Percentiles rank a stretch among this genome's conserved stretches.
Evolutionary conservation across 2,797 vertebrate species (phyloP).

Genomic region (Tarsius wallacei): DNA sequence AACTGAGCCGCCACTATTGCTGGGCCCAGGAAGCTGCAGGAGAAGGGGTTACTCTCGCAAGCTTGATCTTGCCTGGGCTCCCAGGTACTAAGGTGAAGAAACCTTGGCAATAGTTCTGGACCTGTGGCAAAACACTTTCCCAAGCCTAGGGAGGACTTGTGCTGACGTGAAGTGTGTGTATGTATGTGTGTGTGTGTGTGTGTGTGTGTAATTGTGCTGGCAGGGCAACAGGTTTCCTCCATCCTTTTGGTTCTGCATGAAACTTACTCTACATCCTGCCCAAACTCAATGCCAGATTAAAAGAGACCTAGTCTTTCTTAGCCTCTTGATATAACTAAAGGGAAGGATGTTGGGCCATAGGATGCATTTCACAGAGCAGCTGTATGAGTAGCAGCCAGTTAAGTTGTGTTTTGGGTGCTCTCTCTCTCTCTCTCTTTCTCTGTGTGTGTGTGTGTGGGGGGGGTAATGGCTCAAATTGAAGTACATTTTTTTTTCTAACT

Average conservation of each 20-base stretch:
- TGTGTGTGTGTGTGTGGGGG: too few species aligned
- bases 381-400: not conserved
- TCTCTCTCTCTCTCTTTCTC: too few species aligned
- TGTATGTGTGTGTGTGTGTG: not conserved
- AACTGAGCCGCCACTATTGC: not conserved
- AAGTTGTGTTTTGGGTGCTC: not conserved
- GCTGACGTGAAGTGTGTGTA: not conserved
- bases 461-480: not conserved
- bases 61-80: not conserved
- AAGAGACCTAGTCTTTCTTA: not conserved
- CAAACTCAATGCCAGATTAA: not conserved
- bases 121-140: not conserved
- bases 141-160: too few species aligned
- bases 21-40: not conserved
- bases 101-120: not conserved
- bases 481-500: not conserved
- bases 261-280: not conserved
- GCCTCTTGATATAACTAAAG: not conserved
- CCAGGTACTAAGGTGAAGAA: too few species aligned
- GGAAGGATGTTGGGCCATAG: not conserved
- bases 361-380: not conserved
- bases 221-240: not conserved
- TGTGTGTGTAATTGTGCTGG: not conserved
- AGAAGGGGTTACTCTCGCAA: not conserved
- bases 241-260: not conserved